phyloP scores from a whole-genome alignment of 2,888 invertebrate species.

The Dynastes grantii region DNA sequence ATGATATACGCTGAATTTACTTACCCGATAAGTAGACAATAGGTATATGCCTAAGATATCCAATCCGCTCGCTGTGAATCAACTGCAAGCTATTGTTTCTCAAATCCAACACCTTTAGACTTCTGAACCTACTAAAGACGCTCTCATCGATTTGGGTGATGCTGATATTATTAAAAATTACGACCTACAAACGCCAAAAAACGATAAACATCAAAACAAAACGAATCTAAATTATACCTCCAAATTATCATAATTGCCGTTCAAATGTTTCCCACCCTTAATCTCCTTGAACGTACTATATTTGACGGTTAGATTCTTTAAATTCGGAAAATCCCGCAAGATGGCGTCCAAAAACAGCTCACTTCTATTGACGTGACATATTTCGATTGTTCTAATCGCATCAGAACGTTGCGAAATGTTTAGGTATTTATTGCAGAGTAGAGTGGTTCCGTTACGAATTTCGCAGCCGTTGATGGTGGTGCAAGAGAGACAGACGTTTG shows the following conservation, averaged over 20 bases:
- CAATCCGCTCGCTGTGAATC: conserved; percentile 34
- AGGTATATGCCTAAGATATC: conserved; percentile 35
- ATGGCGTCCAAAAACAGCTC: conserved; percentile 22
- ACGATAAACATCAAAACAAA: neutral
- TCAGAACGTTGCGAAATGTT: conserved; percentile 7
- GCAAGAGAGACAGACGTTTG: conserved; percentile 26
- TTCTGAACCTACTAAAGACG: conserved; percentile 54
- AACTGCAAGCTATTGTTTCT: conserved; percentile 54
- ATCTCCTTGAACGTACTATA: conserved; percentile 26
- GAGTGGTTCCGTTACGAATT: neutral
- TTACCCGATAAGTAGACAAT: conserved; percentile 50
- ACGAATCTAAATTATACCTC: conserved; percentile 18
- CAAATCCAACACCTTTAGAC: conserved; percentile 58
- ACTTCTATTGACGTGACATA: conserved; percentile 37
- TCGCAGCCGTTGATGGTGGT: conserved; percentile 15
- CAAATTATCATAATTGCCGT: conserved; percentile 14
- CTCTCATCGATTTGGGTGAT: conserved; percentile 56
- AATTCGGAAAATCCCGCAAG: conserved; percentile 37
- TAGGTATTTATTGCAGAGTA: conserved; percentile 27
- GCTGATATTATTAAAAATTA: conserved; percentile 57
- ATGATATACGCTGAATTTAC: neutral
- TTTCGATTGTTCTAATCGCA: conserved; percentile 23
- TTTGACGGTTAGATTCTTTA: conserved; percentile 1
- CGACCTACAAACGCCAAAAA: conserved; percentile 51
- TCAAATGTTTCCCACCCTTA: conserved; percentile 7